Base-by-base conservation (phyloP, 2,888 invertebrate species). In the Drosophila atripex region DNA sequence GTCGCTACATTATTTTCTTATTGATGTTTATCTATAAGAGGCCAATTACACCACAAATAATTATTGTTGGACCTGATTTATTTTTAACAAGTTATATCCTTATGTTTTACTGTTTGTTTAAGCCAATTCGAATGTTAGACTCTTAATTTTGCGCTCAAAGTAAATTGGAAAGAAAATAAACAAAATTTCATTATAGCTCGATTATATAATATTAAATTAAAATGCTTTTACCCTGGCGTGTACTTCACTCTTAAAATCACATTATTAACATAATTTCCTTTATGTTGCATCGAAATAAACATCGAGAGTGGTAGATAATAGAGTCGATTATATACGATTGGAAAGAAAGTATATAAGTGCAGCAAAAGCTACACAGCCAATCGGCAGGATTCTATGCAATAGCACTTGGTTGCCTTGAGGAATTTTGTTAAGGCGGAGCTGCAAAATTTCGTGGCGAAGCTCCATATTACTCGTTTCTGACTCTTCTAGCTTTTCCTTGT, bases 401-500 rank as follows among this genome's bases (percentile, higher is more conserved):
- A 84, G 70, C 16, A 88, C 45, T 59, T 86, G 65, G 39, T 75
- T 54, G 66, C 76, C 63, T 9, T 59, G 30, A 16, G 25, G 38
- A 18, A 55, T 7, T 1, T 51, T 57, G 25, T 89, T 83, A 3
- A 76, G 74, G 60, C 87, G 84, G 7, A 91, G 66, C 35, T 80
- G 75, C 12, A 80, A 78, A 45, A 92, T 88, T 77, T 91, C 89
- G 21, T 86, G 84, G 63, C 90, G 90, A 25, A 92, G 70, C 57
- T 87, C 75, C 2, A 90, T 61, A 83, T 91, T 91, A 66, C 88
- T 89, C 8, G 69, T 80, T 65, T 89, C 90, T 11, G 90, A 80
- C 59, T 86, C 69, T 39, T 91, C 91, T 69, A 91, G 83, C 49
- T 89, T 89, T 63, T 92, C 91, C 77, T 92, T 92, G 75, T 90